Percentiles rank a stretch among this genome's conserved stretches.
Conservation (phyloP, 2,113 vertebrate species). For the Notarius lentiginosus region DNA sequence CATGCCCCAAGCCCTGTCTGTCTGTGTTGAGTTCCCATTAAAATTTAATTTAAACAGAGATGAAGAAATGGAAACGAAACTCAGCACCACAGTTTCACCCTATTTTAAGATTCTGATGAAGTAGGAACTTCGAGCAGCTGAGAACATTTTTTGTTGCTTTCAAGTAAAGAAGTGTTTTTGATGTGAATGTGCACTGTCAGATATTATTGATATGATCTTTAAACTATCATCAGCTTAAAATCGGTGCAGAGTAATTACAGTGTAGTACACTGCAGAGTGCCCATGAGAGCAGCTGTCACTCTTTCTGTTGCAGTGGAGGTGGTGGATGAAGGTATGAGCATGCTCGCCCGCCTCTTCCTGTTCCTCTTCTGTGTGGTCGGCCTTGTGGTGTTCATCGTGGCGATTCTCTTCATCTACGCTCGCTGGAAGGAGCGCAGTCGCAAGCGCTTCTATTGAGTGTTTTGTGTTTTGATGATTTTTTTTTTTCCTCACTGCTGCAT, state of each 20-base stretch:
- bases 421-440: slow-evolving; percentile 92
- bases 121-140: not conserved
- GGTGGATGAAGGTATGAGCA: slow-evolving; percentile 77
- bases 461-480: not conserved
- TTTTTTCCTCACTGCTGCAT: not conserved
- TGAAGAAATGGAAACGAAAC: slow-evolving; percentile 3
- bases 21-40: not conserved
- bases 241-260: not conserved
- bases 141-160: not conserved
- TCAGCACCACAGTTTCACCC: not conserved
- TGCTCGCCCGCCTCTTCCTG: slow-evolving; percentile 82
- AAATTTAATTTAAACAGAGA: not conserved
- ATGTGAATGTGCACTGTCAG: too few species aligned
- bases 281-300: not conserved
- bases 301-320: slow-evolving; percentile 67
- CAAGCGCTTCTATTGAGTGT: slow-evolving; percentile 92
- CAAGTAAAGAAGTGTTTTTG: not conserved
- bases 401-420: slow-evolving; percentile 79
- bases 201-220: not conserved
- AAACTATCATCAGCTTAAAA: not conserved
- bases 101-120: not conserved
- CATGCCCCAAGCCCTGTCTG: not conserved
- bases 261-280: not conserved
- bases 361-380: slow-evolving; percentile 86
- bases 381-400: slow-evolving; percentile 79